phyloP scores from a whole-genome alignment of 2,797 vertebrate species.

The Euphonia xanthogaster region DNA sequence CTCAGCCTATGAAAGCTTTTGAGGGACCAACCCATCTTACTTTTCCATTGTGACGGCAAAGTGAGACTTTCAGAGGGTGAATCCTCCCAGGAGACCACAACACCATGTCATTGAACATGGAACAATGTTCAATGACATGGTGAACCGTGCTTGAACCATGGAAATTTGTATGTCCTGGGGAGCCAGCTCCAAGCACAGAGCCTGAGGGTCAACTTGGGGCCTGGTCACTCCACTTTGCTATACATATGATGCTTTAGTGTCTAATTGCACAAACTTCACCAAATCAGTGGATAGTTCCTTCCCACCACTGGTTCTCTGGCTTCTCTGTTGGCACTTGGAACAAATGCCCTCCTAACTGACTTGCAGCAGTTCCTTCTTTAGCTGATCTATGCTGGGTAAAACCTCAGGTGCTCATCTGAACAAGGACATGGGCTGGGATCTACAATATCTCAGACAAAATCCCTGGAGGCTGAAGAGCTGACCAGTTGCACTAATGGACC shows the following conservation, averaged over 20 bases:
- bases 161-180: background rate
- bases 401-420: background rate
- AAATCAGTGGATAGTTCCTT: background rate
- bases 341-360: background rate
- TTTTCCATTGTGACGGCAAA: background rate
- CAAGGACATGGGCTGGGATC: background rate
- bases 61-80: background rate
- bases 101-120: background rate
- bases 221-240: background rate
- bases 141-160: background rate
- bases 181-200: background rate
- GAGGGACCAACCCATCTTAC: no score
- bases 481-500: background rate
- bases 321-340: background rate
- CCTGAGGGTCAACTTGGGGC: accelerated
- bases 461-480: background rate
- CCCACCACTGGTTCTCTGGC: no score
- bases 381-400: background rate
- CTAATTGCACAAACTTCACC: background rate
- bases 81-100: background rate
- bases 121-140: background rate
- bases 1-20: background rate
- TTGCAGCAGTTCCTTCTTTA: background rate
- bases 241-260: background rate
- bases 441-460: background rate